Conservation (phyloP, 2,797 vertebrate genomes). For the Smutsia temminckii region DNA sequence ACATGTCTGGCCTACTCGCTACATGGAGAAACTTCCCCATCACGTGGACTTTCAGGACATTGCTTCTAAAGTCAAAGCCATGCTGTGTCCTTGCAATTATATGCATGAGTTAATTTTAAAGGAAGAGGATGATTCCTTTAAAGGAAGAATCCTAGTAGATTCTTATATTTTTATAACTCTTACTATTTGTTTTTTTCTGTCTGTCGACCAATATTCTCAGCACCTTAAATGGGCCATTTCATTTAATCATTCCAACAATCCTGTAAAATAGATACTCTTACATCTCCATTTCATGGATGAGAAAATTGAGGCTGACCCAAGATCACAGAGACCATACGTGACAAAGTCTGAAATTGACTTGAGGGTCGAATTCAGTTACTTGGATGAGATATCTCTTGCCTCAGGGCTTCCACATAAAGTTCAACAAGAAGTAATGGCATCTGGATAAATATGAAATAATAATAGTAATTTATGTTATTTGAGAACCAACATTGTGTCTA, state of each 20-base stretch:
- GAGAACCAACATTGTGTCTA: background rate
- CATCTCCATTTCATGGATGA: background rate
- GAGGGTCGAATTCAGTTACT: background rate
- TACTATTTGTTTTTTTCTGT: background rate
- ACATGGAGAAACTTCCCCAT: conserved; percentile 25
- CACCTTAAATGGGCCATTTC: background rate
- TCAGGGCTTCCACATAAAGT: background rate
- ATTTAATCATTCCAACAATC: background rate
- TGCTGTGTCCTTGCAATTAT: background rate
- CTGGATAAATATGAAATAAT: conserved; percentile 1
- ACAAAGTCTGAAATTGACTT: background rate
- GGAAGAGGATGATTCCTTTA: background rate
- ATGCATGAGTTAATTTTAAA: background rate
- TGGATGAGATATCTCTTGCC: background rate
- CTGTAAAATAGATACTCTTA: background rate
- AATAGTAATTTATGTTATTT: background rate
- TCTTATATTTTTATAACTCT: background rate
- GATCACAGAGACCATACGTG: background rate
- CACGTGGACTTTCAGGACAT: conserved; percentile 44
- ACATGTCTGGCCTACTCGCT: background rate
- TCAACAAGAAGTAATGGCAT: background rate
- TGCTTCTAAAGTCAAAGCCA: conserved; percentile 13
- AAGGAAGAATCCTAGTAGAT: background rate
- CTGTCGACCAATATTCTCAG: background rate
- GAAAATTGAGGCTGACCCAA: conserved; percentile 13